These are phyloP conservation scores for Rhynchotus rufescens DNA, from an alignment of 2,797 vertebrate species.

Conservation along the genomic window DNA sequence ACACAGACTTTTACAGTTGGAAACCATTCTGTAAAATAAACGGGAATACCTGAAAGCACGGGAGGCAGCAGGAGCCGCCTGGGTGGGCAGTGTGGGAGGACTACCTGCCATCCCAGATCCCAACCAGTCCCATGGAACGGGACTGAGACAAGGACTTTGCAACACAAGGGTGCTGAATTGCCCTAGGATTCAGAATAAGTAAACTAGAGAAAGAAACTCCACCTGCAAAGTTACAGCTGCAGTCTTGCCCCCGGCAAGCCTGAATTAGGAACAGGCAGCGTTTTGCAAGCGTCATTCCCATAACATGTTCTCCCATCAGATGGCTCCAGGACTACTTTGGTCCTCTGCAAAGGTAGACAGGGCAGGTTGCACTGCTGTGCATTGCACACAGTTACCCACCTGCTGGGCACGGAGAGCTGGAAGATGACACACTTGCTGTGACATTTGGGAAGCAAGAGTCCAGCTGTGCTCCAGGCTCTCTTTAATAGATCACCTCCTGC, in stretches of 20 bases:
- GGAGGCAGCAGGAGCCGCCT: accelerated
- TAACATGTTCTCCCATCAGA: too few species aligned
- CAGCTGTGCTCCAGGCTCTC: too few species aligned
- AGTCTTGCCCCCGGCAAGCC: not conserved
- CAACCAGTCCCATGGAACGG: accelerated
- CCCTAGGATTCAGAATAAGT: not conserved
- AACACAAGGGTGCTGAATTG: not conserved
- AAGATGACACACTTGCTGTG: too few species aligned
- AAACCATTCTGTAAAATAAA: not conserved
- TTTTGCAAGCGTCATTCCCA: too few species aligned
- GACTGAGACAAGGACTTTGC: accelerated
- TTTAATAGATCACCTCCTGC: too few species aligned
- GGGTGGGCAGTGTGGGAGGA: not conserved
- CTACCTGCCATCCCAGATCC: accelerated
- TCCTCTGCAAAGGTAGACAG: too few species aligned
- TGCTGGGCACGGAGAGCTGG: too few species aligned
- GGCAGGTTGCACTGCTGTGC: too few species aligned
- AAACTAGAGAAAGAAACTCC: not conserved
- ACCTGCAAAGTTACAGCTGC: not conserved
- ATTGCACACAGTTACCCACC: too few species aligned
- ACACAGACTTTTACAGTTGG: accelerated
- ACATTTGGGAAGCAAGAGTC: too few species aligned
- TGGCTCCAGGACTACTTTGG: too few species aligned
- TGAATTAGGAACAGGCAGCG: too few species aligned
- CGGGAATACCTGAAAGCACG: not conserved